Percentiles rank a stretch among this genome's conserved stretches.
Conservation (phyloP, 2,797 vertebrate species). For the Sylvia borin region DNA sequence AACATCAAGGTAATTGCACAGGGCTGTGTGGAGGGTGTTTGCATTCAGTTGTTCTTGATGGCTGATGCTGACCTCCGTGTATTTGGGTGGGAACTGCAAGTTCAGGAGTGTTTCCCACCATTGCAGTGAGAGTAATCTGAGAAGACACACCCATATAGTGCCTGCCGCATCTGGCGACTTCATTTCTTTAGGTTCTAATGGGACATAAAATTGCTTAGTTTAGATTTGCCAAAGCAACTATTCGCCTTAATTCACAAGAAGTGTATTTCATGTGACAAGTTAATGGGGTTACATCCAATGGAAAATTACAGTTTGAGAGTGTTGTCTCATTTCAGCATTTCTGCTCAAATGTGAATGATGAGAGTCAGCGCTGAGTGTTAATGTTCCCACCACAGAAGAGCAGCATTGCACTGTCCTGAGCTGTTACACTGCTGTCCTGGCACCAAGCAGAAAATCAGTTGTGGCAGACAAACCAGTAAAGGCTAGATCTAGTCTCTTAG, state of each 20-base stretch:
- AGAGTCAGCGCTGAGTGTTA: not conserved
- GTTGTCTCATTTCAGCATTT: not conserved
- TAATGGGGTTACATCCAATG: not conserved
- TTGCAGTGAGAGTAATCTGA: not conserved
- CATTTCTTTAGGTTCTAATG: not conserved
- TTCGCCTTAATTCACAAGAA: not conserved
- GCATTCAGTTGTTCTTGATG: not conserved
- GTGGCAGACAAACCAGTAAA: not conserved
- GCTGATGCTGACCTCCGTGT: not conserved
- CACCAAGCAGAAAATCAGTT: not conserved
- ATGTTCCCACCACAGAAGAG: not conserved
- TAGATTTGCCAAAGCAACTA: not conserved
- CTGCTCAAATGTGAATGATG: not conserved
- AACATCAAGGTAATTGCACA: slow-evolving; percentile 88
- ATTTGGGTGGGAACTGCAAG: not conserved
- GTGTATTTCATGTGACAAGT: not conserved
- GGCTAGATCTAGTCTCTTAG: not conserved
- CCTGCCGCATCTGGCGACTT: not conserved
- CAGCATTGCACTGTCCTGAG: not conserved
- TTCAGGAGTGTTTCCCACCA: not conserved
- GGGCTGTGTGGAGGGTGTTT: no score
- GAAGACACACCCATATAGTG: not conserved
- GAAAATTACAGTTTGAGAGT: not conserved
- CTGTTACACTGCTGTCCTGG: not conserved
- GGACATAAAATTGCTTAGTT: not conserved